Conservation (phyloP, 2,797 vertebrate species). For the Bradypus variegatus region DNA sequence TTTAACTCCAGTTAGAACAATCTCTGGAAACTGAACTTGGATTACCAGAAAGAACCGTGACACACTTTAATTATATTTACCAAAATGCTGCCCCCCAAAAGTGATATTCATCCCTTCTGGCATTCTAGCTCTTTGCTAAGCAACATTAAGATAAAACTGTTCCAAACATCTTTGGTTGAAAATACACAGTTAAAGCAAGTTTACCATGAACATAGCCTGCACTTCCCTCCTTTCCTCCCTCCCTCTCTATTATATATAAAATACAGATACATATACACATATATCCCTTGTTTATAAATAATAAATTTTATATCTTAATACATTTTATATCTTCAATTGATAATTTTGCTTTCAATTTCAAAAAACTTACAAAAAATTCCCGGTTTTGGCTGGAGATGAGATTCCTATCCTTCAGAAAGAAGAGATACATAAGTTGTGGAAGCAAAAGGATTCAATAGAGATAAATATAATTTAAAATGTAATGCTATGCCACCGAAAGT, state of each 20-base stretch:
- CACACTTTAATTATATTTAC: constrained; percentile 59
- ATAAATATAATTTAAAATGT: constrained; percentile 19
- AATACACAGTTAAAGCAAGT: constrained; percentile 60
- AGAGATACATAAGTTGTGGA: neutral
- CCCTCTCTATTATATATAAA: constrained; percentile 27
- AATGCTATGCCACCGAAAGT: neutral
- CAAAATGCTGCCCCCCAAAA: constrained; percentile 59
- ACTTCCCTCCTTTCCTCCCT: neutral
- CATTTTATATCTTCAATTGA: constrained; percentile 34
- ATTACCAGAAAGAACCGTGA: constrained; percentile 33
- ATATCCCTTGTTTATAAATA: constrained; percentile 8
- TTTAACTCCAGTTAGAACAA: constrained; percentile 65
- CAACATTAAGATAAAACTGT: constrained; percentile 73
- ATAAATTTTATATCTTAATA: neutral
- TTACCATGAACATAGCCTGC: constrained; percentile 52
- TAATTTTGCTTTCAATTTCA: neutral
- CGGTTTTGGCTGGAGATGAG: neutral
- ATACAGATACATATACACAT: neutral
- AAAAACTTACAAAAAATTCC: neutral
- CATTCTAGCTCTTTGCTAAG: constrained; percentile 68
- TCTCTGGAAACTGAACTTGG: constrained; percentile 47
- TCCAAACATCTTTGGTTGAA: constrained; percentile 58
- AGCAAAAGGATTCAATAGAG: constrained; percentile 38
- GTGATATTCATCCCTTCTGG: constrained; percentile 51
- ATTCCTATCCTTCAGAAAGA: constrained; percentile 18